Percentiles rank a stretch among this genome's conserved stretches.
Conservation (phyloP, 1,140 invertebrate species). For the Polypedilum pembai region DNA sequence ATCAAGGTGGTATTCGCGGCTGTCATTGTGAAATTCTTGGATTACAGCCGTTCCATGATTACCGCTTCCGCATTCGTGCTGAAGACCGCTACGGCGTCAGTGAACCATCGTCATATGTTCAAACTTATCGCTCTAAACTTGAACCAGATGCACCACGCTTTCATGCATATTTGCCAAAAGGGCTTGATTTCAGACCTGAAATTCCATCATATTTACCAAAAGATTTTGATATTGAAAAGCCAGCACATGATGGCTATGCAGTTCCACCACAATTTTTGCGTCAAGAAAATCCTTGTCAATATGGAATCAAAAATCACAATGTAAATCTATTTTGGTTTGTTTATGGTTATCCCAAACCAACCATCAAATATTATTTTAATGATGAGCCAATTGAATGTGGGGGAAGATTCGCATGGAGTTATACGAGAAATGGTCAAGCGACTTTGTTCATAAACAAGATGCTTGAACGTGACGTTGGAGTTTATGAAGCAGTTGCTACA, state of each 20-base stretch:
- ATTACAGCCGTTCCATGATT: conserved; percentile 78
- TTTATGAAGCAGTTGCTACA: conserved; percentile 84
- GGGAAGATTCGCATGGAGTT: conserved; percentile 73
- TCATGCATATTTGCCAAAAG: conserved; percentile 68
- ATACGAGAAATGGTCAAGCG: conserved; percentile 81
- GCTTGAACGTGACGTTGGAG: conserved; percentile 83
- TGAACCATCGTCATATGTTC: conserved; percentile 81
- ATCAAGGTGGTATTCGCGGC: conserved; percentile 69
- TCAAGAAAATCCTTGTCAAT: conserved; percentile 75
- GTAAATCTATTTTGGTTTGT: conserved; percentile 84
- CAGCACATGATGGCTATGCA: conserved; percentile 71
- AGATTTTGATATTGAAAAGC: conserved; percentile 81
- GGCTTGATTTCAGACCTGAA: conserved; percentile 77
- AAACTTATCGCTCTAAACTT: conserved; percentile 70
- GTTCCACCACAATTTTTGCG: conserved; percentile 74
- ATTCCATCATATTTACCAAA: conserved; percentile 83
- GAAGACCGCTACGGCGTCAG: conserved; percentile 96
- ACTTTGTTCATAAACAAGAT: conserved; percentile 81
- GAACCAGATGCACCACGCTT: conserved; percentile 72
- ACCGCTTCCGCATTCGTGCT: conserved; percentile 86
- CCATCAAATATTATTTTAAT: conserved; percentile 81
- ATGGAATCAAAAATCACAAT: conserved; percentile 81
- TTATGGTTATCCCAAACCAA: conserved; percentile 87
- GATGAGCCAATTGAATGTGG: conserved; percentile 72
- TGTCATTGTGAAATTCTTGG: conserved; percentile 77